These are phyloP conservation scores for Byasa hedistus DNA, from an alignment of 2,888 invertebrate species.

Conservation along the genomic window DNA sequence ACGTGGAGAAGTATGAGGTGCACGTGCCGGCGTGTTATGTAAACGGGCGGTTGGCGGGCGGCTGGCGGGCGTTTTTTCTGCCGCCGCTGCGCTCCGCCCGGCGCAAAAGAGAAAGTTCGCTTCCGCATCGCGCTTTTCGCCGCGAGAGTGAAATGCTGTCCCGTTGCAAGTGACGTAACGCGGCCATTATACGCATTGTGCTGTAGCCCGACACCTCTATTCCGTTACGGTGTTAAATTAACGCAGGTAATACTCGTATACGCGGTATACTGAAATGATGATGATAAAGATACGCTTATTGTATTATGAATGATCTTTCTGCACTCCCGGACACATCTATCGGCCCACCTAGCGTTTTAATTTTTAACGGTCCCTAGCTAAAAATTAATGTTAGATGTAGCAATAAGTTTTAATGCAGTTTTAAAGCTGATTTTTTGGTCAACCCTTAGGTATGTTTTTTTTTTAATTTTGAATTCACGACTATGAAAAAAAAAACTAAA, in stretches of 20 bases:
- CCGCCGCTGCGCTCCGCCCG: constrained; percentile 46
- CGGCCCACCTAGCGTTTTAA: no score
- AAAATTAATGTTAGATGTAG: no score
- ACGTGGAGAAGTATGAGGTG: constrained; percentile 16
- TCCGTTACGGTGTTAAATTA: constrained; percentile 39
- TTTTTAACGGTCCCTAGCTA: no score
- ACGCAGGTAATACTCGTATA: constrained; percentile 21
- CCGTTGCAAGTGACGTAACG: constrained; percentile 75
- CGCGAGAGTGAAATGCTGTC: constrained; percentile 77
- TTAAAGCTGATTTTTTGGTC: no score
- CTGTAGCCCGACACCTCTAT: constrained; percentile 34
- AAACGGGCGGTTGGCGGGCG: constrained; percentile 34
- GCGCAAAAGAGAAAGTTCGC: constrained; percentile 76
- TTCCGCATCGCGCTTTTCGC: constrained; percentile 78
- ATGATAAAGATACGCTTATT: no score
- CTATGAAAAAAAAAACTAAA: no score
- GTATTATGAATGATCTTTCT: no score
- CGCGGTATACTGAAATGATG: background rate
- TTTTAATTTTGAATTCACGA: no score
- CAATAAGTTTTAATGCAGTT: no score
- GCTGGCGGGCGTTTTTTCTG: constrained; percentile 53
- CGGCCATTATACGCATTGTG: constrained; percentile 51
- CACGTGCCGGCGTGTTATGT: constrained; percentile 33
- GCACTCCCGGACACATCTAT: no score
- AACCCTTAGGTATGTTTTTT: no score